Evolutionary conservation across 2,113 vertebrate species (phyloP).

Genomic region (Ptyas mucosa): DNA sequence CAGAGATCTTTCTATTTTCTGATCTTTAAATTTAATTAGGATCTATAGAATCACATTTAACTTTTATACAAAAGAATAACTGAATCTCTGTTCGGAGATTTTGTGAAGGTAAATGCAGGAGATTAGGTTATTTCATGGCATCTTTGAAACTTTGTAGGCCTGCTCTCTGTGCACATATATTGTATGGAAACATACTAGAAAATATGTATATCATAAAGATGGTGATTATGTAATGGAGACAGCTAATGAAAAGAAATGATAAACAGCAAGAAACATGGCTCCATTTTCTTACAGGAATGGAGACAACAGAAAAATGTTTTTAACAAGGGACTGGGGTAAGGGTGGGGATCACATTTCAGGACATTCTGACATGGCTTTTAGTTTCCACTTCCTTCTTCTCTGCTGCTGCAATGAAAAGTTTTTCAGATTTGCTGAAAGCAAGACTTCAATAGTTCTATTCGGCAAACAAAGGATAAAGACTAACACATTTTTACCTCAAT

Average conservation of each 20-base stretch:
- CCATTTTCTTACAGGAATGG: slow-evolving; percentile 74
- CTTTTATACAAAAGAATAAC: background rate
- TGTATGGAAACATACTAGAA: slow-evolving; percentile 48
- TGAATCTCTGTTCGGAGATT: background rate
- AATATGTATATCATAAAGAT: slow-evolving; percentile 48
- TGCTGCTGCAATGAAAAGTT: slow-evolving; percentile 70
- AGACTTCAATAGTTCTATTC: slow-evolving; percentile 56
- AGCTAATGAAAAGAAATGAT: slow-evolving; percentile 73
- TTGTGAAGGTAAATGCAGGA: background rate
- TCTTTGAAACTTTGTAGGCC: slow-evolving; percentile 24
- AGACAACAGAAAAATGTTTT: slow-evolving; percentile 76
- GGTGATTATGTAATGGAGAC: slow-evolving; percentile 52
- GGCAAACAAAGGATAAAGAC: slow-evolving; percentile 52
- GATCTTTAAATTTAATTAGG: background rate
- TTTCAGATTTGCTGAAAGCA: slow-evolving; percentile 67
- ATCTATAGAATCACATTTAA: background rate
- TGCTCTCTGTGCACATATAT: slow-evolving; percentile 45
- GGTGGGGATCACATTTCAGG: slow-evolving; percentile 68
- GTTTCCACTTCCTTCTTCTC: slow-evolving; percentile 75
- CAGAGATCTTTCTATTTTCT: background rate
- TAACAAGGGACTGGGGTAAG: slow-evolving; percentile 71
- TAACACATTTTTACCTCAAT: slow-evolving; percentile 28
- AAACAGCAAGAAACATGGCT: slow-evolving; percentile 76
- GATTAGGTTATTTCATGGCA: slow-evolving; percentile 9
- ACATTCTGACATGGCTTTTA: slow-evolving; percentile 71